Conservation (phyloP, 64 coral and sea anemone genomes). For the Cladopsammia gracilis region DNA sequence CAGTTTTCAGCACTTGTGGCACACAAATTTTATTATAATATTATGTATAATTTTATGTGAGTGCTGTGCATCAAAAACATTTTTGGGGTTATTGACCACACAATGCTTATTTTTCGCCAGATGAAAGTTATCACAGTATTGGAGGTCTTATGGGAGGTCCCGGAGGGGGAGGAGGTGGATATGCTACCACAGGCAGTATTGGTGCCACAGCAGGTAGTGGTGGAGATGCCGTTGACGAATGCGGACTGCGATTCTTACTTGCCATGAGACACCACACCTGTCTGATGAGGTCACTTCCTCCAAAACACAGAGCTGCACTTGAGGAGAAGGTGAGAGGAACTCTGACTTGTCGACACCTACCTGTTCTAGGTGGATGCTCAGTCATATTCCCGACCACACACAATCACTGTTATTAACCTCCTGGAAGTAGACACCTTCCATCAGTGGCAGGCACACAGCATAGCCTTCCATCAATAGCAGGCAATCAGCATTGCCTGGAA, state of each 20-base stretch:
- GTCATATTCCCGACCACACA: not conserved
- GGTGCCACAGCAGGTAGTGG: conserved; percentile 99
- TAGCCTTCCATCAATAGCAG: no score
- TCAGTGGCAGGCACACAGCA: no score
- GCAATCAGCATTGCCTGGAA: no score
- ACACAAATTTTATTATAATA: no score
- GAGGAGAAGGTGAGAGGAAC: conserved; percentile 84
- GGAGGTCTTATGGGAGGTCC: conserved; percentile 97
- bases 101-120: not conserved
- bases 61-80: no score
- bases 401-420: no score
- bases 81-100: not conserved
- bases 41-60: no score
- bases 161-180: conserved; percentile 97
- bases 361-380: not conserved
- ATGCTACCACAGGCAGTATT: conserved; percentile 99
- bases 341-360: not conserved
- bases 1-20: no score
- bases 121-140: conserved; percentile 74
- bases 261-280: conserved; percentile 99
- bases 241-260: conserved; percentile 95
- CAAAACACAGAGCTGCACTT: conserved; percentile 76
- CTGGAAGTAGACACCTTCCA: no score
- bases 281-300: conserved; percentile 94
- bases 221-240: conserved; percentile 99